Evolutionary conservation across 2,113 vertebrate species (phyloP).

Genomic region (Recurvirostra avosetta): DNA sequence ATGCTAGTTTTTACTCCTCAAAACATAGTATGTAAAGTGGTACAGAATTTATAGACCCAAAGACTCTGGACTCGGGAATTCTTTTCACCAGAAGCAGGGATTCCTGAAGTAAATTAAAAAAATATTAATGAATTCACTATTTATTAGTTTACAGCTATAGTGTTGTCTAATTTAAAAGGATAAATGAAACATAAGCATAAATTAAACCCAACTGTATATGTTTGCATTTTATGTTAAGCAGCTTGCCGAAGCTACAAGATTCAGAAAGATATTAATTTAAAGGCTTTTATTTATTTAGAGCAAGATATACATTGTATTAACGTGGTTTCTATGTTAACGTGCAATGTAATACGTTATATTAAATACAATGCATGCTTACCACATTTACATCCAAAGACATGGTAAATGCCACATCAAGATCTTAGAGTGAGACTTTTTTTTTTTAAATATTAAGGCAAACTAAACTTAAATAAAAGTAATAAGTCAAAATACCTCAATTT

Average conservation of each 20-base stretch:
- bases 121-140: neutral
- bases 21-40: neutral
- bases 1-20: neutral
- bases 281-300: neutral
- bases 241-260: neutral
- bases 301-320: neutral
- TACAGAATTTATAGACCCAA: neutral
- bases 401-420: neutral
- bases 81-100: slow-evolving; percentile 6
- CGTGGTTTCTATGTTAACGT: neutral
- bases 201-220: neutral
- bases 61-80: neutral
- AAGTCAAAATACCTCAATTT: neutral
- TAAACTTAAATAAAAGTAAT: neutral
- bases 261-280: neutral
- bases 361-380: neutral
- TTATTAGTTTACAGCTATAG: neutral
- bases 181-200: neutral
- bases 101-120: neutral
- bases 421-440: neutral
- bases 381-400: neutral
- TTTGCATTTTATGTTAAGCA: neutral
- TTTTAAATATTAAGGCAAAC: neutral
- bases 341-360: neutral
- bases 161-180: neutral